Evolutionary conservation across 2,888 invertebrate species (phyloP), one percentile per base, ranked within the genome.

Genomic region (Chorisops tibialis): DNA sequence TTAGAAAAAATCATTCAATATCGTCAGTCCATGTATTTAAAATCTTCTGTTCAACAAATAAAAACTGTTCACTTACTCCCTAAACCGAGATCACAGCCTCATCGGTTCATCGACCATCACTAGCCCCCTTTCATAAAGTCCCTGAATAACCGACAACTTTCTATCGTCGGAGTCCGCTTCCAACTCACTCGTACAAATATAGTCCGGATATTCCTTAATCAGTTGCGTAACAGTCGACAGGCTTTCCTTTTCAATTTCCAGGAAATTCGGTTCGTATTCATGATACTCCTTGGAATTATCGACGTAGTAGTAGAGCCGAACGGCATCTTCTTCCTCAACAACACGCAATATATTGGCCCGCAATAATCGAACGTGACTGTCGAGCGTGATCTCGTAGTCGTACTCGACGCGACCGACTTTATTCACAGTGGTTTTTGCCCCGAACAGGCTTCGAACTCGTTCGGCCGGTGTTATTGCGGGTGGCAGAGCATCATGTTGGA

Each of bases 281-380:
- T 93, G 92, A 73, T 93, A 95, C 69, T 90, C 87, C 66, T 89
- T 82, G 0, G 90, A 87, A 77, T 97, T 97, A 72, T 95, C 93
- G 45, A 87, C 80, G 67, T 87, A 87, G 76, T 91, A 92, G 77
- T 93, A 96, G 35, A 96, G 71, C 51, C 84, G 83, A 18, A 87
- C 77, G 1, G 69, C 70, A 63, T 80, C 81, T 6, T 83, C 85
- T 70, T 91, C 89, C 19, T 81, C 76, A 0, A 90, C 84, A 70
- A 93, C 77, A 65, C 85, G 79, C 30, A 83, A 50, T 21, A 82
- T 79, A 68, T 83, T 80, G 30, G 80, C 81, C 22, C 86, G 78
- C 45, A 87, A 70, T 9, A 87, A 72, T 54, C 85, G 82, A 1
- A 89, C 76, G 79, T 80, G 71, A 65, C 82, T 81, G 75, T 85